These are phyloP conservation scores for Amphibalanus amphitrite DNA, from an alignment of 1,140 invertebrate genomes.

Conservation along the genomic window DNA sequence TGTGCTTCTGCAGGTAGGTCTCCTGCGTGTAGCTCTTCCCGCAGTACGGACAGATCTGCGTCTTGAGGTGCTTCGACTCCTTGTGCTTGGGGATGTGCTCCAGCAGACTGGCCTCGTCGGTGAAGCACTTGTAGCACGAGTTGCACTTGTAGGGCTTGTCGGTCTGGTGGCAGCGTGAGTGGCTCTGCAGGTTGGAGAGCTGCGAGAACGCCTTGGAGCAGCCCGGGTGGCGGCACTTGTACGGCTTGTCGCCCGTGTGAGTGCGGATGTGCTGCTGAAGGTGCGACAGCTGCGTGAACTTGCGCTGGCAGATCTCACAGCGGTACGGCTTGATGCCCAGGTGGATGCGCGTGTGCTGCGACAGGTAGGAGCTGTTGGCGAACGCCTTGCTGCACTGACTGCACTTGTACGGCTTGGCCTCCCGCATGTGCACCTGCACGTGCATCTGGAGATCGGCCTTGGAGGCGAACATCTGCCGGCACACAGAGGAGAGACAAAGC, in stretches of 20 bases:
- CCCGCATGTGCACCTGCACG: constrained; percentile 92
- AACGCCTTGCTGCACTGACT: constrained; percentile 96
- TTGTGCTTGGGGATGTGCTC: constrained; percentile 99
- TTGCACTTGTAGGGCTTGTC: constrained; percentile 96
- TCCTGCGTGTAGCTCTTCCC: constrained; percentile 99
- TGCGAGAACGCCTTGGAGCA: constrained; percentile 99
- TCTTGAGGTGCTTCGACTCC: constrained; percentile 97
- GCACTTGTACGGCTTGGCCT: constrained; percentile 98
- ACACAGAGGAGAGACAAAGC: too few relatives aligned
- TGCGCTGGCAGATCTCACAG: constrained; percentile 94
- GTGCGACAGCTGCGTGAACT: constrained; percentile 97
- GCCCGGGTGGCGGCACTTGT: constrained; percentile 91
- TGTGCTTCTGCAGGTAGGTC: constrained; percentile 94
- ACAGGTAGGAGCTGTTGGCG: constrained; percentile 96
- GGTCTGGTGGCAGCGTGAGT: constrained; percentile 93
- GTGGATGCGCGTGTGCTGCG: constrained; percentile 96
- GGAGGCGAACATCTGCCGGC: constrained; percentile 87
- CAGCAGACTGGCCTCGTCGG: constrained; percentile 80
- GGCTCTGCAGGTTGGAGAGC: constrained; percentile 91
- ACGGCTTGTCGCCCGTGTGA: constrained; percentile 95
- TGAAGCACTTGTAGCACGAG: constrained; percentile 95
- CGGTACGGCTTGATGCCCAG: constrained; percentile 88
- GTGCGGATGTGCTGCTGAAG: constrained; percentile 97
- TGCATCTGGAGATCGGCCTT: constrained; percentile 94
- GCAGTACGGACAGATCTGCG: constrained; percentile 97